Evolutionary conservation across 2,797 vertebrate species (phyloP).

Genomic region (Argyrosomus regius): DNA sequence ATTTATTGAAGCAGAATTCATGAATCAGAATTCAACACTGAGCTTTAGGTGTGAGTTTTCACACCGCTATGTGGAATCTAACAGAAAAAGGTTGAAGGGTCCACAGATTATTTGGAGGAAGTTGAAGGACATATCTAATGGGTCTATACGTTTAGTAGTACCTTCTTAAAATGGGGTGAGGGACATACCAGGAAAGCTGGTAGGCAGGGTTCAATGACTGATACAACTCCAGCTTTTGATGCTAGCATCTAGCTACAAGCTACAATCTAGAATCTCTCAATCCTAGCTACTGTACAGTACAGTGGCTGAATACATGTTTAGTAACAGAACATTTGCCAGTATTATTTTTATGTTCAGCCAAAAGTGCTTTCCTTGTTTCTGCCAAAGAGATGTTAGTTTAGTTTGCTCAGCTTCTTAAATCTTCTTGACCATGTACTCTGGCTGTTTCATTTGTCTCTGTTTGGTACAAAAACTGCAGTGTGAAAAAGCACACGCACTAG

Average conservation of each 20-base stretch:
- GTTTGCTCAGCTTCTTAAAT: slow-evolving; percentile 56
- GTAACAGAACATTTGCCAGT: slow-evolving; percentile 50
- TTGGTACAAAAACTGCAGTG: slow-evolving; percentile 21
- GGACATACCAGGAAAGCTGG: slow-evolving; percentile 15
- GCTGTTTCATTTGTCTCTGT: slow-evolving; percentile 44
- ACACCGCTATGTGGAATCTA: slow-evolving; percentile 37
- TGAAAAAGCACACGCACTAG: slow-evolving; percentile 28
- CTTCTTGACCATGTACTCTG: slow-evolving; percentile 30
- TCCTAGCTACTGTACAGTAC: slow-evolving; percentile 21
- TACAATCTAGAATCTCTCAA: slow-evolving; percentile 32
- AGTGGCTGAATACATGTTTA: slow-evolving; percentile 37
- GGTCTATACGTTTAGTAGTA: slow-evolving; percentile 19
- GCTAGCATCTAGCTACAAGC: slow-evolving; percentile 18
- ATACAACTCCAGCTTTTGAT: slow-evolving; percentile 33
- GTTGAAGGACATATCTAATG: slow-evolving; percentile 41
- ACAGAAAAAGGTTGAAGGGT: slow-evolving; percentile 32
- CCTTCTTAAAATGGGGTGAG: slow-evolving; percentile 21
- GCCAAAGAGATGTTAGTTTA: slow-evolving; percentile 75
- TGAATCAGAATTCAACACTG: slow-evolving; percentile 40
- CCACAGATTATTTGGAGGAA: slow-evolving; percentile 36
- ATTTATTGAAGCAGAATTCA: slow-evolving; percentile 68
- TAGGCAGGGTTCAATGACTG: slow-evolving; percentile 13
- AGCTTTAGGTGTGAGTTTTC: slow-evolving; percentile 35
- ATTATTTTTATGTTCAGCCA: slow-evolving; percentile 59
- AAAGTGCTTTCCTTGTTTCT: slow-evolving; percentile 76